Evolutionary conservation across 2,888 invertebrate genomes (phyloP).

Genomic region (Drosophila heteroneura): DNA sequence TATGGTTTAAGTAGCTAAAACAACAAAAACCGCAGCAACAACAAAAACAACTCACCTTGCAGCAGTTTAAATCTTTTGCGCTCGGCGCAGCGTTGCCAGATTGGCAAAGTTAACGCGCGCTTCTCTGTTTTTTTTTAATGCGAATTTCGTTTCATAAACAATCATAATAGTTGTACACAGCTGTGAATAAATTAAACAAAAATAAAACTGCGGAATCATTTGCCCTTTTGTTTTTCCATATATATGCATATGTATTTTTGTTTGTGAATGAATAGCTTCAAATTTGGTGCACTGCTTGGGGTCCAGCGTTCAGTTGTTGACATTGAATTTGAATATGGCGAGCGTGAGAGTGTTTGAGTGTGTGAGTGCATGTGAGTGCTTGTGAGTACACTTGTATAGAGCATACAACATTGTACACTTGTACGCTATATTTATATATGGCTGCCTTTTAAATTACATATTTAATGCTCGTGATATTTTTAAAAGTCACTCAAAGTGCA

Average conservation of each 20-base stretch:
- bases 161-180: constrained; percentile 19
- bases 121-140: neutral
- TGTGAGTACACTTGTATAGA: constrained; percentile 1
- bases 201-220: constrained; percentile 40
- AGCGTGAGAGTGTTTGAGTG: neutral
- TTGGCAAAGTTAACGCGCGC: neutral
- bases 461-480: constrained; percentile 58
- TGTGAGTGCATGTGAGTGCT: neutral
- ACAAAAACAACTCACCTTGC: constrained; percentile 47
- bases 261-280: constrained; percentile 30
- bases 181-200: constrained; percentile 28
- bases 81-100: constrained; percentile 52
- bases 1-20: constrained; percentile 37
- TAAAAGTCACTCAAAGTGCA: constrained; percentile 67
- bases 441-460: constrained; percentile 46
- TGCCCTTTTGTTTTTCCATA: constrained; percentile 28
- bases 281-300: constrained; percentile 46
- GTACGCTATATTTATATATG: constrained; percentile 25
- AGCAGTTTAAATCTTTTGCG: constrained; percentile 25
- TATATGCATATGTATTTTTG: neutral
- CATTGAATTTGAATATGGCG: constrained; percentile 53
- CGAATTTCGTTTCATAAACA: constrained; percentile 12
- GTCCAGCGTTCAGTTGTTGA: constrained; percentile 48
- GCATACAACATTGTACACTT: neutral
- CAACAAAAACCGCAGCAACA: constrained; percentile 7